phyloP scores from a whole-genome alignment of 2,888 invertebrate genomes.

The Serrognathus titanus region DNA sequence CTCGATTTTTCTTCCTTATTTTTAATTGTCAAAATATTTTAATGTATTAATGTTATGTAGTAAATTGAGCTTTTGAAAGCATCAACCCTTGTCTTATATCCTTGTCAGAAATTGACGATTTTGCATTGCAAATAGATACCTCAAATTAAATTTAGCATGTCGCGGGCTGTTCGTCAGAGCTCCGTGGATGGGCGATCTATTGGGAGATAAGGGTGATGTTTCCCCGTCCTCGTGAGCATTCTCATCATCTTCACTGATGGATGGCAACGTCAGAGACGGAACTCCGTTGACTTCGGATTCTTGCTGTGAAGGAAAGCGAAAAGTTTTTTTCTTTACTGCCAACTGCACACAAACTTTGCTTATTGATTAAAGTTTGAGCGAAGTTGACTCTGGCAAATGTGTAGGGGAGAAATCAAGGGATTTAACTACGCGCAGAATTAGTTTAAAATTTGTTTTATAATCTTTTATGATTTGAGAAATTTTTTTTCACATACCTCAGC shows the following conservation, averaged over 20 bases:
- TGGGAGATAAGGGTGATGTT: constrained; percentile 63
- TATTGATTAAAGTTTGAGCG: too few relatives aligned
- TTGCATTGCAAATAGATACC: constrained; percentile 32
- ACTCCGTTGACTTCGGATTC: constrained; percentile 74
- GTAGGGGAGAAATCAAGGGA: too few relatives aligned
- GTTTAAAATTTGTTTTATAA: not conserved
- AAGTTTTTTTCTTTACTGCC: too few relatives aligned
- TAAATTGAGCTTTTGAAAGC: too few relatives aligned
- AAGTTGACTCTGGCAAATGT: too few relatives aligned
- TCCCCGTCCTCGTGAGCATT: constrained; percentile 73
- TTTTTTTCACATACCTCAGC: constrained; percentile 60
- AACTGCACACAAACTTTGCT: too few relatives aligned
- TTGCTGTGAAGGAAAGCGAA: constrained; percentile 45
- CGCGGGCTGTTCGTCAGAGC: constrained; percentile 56
- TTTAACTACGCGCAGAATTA: too few relatives aligned
- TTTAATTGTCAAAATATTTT: too few relatives aligned
- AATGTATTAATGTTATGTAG: too few relatives aligned
- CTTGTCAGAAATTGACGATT: too few relatives aligned
- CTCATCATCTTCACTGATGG: constrained; percentile 94
- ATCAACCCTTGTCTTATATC: not conserved
- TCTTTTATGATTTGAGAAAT: too few relatives aligned
- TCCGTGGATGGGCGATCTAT: constrained; percentile 57
- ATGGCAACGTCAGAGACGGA: constrained; percentile 81
- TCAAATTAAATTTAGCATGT: constrained; percentile 62
- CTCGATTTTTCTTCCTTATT: too few relatives aligned